A percentile compares a stretch with the other conserved stretches of the same genome.
Evolutionary conservation across 2,797 vertebrate species (phyloP).

Genomic region (Zenarchopterus dispar): DNA sequence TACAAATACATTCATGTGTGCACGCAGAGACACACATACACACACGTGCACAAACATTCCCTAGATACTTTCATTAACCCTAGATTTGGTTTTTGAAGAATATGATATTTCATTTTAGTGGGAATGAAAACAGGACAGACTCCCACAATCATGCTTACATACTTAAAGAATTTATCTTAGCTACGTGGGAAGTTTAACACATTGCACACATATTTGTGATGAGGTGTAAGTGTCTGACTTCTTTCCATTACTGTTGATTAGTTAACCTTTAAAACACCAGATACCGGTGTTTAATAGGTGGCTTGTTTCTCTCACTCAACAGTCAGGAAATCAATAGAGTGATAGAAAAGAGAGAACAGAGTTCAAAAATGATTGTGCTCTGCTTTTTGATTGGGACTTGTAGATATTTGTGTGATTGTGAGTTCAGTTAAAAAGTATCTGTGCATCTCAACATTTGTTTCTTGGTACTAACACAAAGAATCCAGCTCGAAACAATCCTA

Average conservation of each 20-base stretch:
- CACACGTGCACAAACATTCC: not conserved
- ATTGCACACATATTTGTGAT: conserved; percentile 16
- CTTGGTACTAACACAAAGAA: no score
- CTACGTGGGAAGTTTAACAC: conserved; percentile 15
- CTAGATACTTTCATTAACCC: conserved; percentile 3
- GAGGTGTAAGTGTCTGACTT: conserved; percentile 49
- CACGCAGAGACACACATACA: not conserved
- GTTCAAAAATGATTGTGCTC: conserved; percentile 45
- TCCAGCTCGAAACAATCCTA: no score
- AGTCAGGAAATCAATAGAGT: conserved; percentile 74
- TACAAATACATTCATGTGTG: conserved; percentile 12
- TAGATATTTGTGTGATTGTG: conserved; percentile 1
- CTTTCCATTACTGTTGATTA: conserved; percentile 71
- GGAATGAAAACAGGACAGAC: not conserved
- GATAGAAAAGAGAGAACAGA: conserved; percentile 45
- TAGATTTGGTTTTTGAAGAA: conserved; percentile 10
- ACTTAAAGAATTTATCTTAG: not conserved
- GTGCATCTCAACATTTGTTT: no score
- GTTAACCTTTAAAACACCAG: conserved; percentile 76
- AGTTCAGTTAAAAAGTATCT: no score
- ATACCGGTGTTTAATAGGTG: conserved; percentile 66
- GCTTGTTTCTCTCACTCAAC: conserved; percentile 46
- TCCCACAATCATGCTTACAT: not conserved
- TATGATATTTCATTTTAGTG: conserved; percentile 7
- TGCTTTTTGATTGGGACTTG: conserved; percentile 14